Evolutionary conservation across 2,113 vertebrate genomes (phyloP), one percentile per base, ranked within the genome.

Genomic region (Limnothrissa miodon): DNA sequence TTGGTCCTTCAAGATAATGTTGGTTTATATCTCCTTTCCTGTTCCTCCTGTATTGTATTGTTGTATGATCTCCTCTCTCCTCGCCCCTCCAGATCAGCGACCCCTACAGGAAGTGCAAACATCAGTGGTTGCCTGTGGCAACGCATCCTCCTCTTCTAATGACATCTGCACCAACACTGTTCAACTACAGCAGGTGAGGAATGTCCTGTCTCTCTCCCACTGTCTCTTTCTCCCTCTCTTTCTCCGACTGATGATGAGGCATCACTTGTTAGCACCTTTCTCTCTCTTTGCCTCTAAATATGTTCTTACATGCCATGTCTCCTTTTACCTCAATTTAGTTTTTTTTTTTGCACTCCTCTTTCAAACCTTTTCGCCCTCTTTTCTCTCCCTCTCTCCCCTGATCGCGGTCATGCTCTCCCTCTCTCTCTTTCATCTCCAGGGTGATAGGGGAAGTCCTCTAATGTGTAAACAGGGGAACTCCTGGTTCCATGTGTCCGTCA

Each of bases 91-190:
- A 88, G 87, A 21, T 56, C 25, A 42, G n/a, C 82, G 85, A 59
- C 83, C 83, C 23, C 87, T 88, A 82, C 80, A 86, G 80, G 81
- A 88, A 36, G 78, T 74, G n/a, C 42, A 29, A 59, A 79, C 84
- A 5, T 42, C 84, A 48, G 33, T 87, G 80, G 39, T 84, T 48
- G 23, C 10, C 36, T 88, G 87, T 84, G 87, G 45, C 46, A 87
- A 46, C 51, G 19, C 80, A 39, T 88, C 87, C 13, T 56, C 79
- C 39, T 80, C 79, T 13, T 1, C 66, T 42, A 66, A 39, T 82
- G 85, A 66, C 79, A 83, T 87, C 82, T 88, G 87, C 42, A 87
- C 78, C 51, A 42, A 7, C 19, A 70, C 78, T 39, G 11, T 87
- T 4, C 45, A 29, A 1, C 45, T 88, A 46, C 59, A 85, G 33